Base-by-base conservation (phyloP, 2,888 invertebrate genomes). In the Nomada hirtipes region DNA sequence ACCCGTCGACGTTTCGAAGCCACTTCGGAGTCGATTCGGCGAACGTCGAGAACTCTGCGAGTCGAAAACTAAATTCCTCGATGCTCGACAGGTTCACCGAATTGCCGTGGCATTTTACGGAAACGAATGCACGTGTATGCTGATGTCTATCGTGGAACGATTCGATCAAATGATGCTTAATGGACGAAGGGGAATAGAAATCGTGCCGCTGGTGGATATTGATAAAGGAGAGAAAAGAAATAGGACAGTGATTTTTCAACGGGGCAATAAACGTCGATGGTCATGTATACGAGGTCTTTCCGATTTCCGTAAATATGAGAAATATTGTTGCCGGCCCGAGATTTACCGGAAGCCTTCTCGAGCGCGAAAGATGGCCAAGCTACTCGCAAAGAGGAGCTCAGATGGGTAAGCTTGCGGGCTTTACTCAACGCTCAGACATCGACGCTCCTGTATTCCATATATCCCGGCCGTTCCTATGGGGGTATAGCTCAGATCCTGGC, bases 321-420 rank as follows among this genome's bases (percentile, higher is more conserved):
- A 89, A 89, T 85, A 83, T 83, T 86, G 88, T 88, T 87, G 84
- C 69, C 82, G 68, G 76, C 71, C 82, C 83, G 89, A 90, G 91
- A 90, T 90, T 91, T 89, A 83, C 84, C 85, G 79, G 87, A 88
- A 90, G 86, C 88, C 89, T 82, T 81, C 81, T 76, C 84, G 75
- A 79, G 85, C 81, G 78, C 83, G 77, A 86, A 90, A 89, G 87
- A 88, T 86, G 86, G 88, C 80, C 86, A 67, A 76, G 68, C 80
- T 70, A 82, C 83, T 87, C 79, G 81, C 82, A 76, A 89, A 86
- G 88, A 89, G 90, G 83, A 90, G 91, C 91, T 92, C 92, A 92
- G 87, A 88, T 69, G 70, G 85, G 89, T 92, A 92, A 92, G 92
- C 91, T 90, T 84, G 89, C 83, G 84, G 88, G 92, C 90, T 92